Conservation (phyloP, 1,140 invertebrate genomes). For the Lordiphosa mommai region DNA sequence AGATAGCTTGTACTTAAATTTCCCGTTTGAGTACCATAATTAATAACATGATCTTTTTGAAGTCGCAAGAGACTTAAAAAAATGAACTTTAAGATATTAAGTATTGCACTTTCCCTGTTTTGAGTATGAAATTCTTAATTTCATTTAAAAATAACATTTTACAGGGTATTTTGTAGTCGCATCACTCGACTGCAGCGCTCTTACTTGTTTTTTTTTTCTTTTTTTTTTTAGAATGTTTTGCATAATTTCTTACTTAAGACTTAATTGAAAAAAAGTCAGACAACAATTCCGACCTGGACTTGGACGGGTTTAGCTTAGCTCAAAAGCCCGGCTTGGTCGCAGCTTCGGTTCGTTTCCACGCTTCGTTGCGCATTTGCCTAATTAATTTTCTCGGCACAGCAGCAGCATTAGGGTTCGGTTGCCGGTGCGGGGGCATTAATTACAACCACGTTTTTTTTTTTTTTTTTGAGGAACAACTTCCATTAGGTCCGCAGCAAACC, state of each 20-base stretch:
- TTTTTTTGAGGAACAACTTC: constrained; percentile 73
- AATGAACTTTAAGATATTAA: too few species aligned
- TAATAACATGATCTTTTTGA: too few species aligned
- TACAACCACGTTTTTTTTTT: constrained; percentile 66
- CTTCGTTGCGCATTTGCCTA: constrained; percentile 75
- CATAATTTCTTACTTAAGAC: constrained; percentile 79
- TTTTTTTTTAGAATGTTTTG: constrained; percentile 58
- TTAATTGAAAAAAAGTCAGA: constrained; percentile 70
- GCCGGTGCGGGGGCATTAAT: constrained; percentile 53
- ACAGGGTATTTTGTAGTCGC: too few species aligned
- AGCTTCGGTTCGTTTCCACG: constrained; percentile 49
- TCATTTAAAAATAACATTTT: too few species aligned
- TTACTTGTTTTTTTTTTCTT: constrained; percentile 24
- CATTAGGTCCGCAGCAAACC: constrained; percentile 46
- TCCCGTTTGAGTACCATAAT: too few species aligned
- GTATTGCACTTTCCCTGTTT: too few species aligned
- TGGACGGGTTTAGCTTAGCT: constrained; percentile 41
- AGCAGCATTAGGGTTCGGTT: constrained; percentile 18
- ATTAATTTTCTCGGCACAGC: constrained; percentile 74
- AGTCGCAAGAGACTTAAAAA: too few species aligned
- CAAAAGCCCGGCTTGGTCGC: constrained; percentile 42
- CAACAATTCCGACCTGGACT: constrained; percentile 9
- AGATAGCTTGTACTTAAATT: too few species aligned
- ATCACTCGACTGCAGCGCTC: neutral
- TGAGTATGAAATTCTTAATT: too few species aligned